Evolutionary conservation across 2,797 vertebrate genomes (phyloP), one percentile per base, ranked within the genome.

Genomic region (Potorous gilbertii): DNA sequence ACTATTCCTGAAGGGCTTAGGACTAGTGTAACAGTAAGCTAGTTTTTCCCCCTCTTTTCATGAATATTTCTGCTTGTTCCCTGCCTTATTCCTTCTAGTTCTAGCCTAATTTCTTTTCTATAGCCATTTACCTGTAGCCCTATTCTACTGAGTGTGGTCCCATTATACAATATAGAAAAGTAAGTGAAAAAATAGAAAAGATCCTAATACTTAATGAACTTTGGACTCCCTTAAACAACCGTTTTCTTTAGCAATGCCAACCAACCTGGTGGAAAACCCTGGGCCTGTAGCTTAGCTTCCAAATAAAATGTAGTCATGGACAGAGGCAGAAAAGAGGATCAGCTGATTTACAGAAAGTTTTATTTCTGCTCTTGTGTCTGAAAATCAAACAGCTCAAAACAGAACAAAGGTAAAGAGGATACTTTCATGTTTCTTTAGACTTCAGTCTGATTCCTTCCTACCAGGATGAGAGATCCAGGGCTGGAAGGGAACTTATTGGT

Each of bases 231-330:
- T 92, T 55, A 94, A 93, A 95, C 92, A 93, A 95, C 92, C 91
- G 96, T 95, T 94, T 96, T 95, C 92, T 98, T 96, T 97, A 94
- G 62, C 74, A 27, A 91, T 97, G 97, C 74, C 97, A 98, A 94
- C n/a, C 90, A 91, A 54, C 90, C 59, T 95, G 97, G 94, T 56
- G 0, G 8, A 90, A 96, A 96, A 52, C n/a, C 29, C 91, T 95
- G 96, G 93, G 97, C 91, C 93, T 92, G 14, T 18, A 52, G 94
- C 94, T 97, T 94, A 57, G 62, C 96, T 96, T 98, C 97, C 97
- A 94, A 92, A 94, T 91, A 91, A 90, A 97, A 34, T 57, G n/a
- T 97, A 90, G 54, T 91, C 94, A 54, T 56, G 95, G 92, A 87
- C 29, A 94, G 94, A 5, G 46, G 29, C 16, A 87, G 90, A 91